Base-by-base conservation (phyloP, 2,797 vertebrate genomes). In the Lemur catta region DNA sequence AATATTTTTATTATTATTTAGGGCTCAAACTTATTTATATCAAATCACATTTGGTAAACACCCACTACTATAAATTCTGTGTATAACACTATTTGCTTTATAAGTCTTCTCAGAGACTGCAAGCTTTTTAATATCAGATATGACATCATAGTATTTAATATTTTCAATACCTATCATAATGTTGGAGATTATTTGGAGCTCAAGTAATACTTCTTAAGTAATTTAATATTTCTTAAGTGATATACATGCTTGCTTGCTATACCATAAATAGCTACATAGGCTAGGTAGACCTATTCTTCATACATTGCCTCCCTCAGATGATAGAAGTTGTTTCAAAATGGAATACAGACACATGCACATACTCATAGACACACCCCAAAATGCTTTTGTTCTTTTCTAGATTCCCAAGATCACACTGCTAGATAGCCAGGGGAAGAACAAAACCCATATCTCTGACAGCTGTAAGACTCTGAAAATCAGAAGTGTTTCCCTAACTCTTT, bases 51-150 rank as follows among this genome's bases (percentile, higher is more conserved):
- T 89, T 65, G 57, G 52, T 35, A 92, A 97, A 86, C 82, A 82
- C 18, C 13, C 84, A 89, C 15, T 65, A 22, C 22, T 41, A 38
- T 82, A 79, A 79, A 88, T 76, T 93, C 82, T 93, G 11, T 86
- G 88, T 82, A 33, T 50, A 84, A 84, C 12, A 89, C 28, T 78
- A 7, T 88, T 79, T 84, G 65, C 43, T 88, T 93, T 85, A 59
- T 59, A 80, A 52, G 22, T 71, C 85, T 72, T 85, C 65, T 93
- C 33, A 33, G 30, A 78, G 48, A 95, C n/a, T 22, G 1, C 75
- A 80, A 95, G 41, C 76, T 94, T 93, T 88, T 82, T 17, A 35
- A 57, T 89, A 93, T 67, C 59, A 91, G 55, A 80, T 55, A 92
- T 6, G 93, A 57, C 43, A 82, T 75, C 55, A 84, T 20, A 57